These are phyloP conservation scores for Dipodomys ordii DNA, from an alignment of 2,113 vertebrate species.

Conservation along the genomic window DNA sequence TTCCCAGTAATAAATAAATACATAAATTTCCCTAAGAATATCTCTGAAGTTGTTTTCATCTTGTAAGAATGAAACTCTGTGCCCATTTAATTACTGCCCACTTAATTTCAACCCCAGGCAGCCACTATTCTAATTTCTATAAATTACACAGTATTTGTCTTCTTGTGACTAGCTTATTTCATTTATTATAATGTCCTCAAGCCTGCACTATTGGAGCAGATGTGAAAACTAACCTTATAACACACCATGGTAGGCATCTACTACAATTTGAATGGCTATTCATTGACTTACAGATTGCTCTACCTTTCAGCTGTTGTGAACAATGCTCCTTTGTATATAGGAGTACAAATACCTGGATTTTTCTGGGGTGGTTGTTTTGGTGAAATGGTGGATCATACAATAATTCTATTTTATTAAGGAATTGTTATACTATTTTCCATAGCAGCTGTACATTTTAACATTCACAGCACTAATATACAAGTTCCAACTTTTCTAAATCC, in stretches of 20 bases:
- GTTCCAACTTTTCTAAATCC: background rate
- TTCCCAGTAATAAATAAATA: too few species aligned
- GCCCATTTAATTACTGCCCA: background rate
- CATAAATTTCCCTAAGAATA: too few species aligned
- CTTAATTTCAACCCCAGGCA: background rate
- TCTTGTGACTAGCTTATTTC: background rate
- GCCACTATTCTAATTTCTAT: background rate
- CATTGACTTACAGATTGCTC: background rate
- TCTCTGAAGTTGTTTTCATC: background rate
- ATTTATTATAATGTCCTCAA: background rate
- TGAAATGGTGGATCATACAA: background rate
- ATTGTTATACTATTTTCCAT: background rate
- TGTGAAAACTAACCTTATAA: background rate
- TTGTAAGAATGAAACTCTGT: background rate
- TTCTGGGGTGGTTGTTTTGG: background rate
- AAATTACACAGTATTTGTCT: background rate
- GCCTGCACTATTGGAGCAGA: background rate
- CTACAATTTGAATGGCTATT: background rate
- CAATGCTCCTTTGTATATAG: background rate
- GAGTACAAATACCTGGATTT: background rate
- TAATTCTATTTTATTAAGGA: slow-evolving; percentile 16
- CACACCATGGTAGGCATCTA: background rate
- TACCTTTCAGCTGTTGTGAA: background rate
- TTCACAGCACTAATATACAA: background rate
- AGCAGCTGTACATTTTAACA: background rate